Percentiles rank a stretch among this genome's conserved stretches.
Evolutionary conservation across 1,140 invertebrate species (phyloP).

Genomic region (Trichonephila inaurata): DNA sequence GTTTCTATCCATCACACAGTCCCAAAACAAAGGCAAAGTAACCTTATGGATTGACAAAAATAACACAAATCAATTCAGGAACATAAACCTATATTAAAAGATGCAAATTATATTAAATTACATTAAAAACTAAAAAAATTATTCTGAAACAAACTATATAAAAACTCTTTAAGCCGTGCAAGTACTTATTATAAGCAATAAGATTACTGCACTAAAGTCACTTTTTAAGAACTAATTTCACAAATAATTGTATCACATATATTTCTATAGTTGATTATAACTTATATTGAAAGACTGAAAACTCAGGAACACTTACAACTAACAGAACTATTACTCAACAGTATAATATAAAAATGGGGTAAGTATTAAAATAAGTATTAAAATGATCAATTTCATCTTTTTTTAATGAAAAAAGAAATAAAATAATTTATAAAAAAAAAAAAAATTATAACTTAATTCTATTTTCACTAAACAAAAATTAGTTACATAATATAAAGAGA

Average conservation of each 20-base stretch:
- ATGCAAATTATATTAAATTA: not conserved
- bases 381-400: not conserved
- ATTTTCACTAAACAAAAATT: not conserved
- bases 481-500: not conserved
- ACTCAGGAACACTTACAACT: not conserved
- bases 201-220: not conserved
- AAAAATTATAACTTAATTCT: not conserved
- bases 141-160: not conserved
- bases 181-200: not conserved
- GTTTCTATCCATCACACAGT: not conserved
- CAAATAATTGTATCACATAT: not conserved
- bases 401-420: not conserved
- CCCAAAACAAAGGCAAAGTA: not conserved
- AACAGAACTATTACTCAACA: not conserved
- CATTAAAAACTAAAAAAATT: not conserved
- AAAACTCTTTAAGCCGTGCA: not conserved
- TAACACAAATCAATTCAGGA: not conserved
- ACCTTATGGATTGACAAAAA: not conserved
- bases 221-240: not conserved
- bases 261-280: not conserved
- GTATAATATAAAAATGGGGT: not conserved
- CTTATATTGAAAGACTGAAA: not conserved
- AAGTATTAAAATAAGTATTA: not conserved
- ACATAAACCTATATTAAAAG: not conserved
- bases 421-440: not conserved